Conservation (phyloP, 2,888 invertebrate genomes). For the Drosophila pullipes region DNA sequence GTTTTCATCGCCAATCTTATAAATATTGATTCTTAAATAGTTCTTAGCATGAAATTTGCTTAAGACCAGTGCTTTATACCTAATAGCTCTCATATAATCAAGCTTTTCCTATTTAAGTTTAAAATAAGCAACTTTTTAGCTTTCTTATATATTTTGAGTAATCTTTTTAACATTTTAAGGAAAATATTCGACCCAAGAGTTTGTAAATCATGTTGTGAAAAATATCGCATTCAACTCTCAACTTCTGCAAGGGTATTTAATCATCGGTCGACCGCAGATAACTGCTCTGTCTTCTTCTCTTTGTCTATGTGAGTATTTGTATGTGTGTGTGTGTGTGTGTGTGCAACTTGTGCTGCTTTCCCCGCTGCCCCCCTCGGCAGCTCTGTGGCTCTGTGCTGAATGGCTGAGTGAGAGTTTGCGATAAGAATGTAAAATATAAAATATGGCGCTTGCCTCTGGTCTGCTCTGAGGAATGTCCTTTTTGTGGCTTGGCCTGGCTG, state of each 20-base stretch:
- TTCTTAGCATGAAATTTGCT: background rate
- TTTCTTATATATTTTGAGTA: background rate
- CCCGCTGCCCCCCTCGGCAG: background rate
- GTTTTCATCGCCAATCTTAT: background rate
- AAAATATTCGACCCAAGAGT: background rate
- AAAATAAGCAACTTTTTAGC: background rate
- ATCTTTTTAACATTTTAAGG: background rate
- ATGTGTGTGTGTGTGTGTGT: constrained; percentile 33
- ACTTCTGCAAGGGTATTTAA: constrained; percentile 3
- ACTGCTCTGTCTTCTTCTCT: constrained; percentile 1
- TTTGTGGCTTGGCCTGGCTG: constrained; percentile 68
- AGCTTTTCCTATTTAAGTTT: background rate
- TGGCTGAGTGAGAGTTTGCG: constrained; percentile 82
- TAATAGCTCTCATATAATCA: background rate
- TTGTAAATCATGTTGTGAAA: background rate
- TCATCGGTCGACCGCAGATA: constrained; percentile 9
- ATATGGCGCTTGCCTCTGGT: constrained; percentile 77
- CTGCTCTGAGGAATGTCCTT: constrained; percentile 84
- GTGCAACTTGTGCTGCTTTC: constrained; percentile 1
- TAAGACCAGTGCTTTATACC: background rate
- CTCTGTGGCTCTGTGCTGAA: constrained; percentile 53
- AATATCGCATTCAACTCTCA: background rate
- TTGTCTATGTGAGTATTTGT: constrained; percentile 8
- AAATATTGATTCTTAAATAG: background rate
- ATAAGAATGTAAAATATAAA: constrained; percentile 86